Evolutionary conservation across 1,140 invertebrate genomes (phyloP).

Genomic region (Cyphomyrmex costatus): DNA sequence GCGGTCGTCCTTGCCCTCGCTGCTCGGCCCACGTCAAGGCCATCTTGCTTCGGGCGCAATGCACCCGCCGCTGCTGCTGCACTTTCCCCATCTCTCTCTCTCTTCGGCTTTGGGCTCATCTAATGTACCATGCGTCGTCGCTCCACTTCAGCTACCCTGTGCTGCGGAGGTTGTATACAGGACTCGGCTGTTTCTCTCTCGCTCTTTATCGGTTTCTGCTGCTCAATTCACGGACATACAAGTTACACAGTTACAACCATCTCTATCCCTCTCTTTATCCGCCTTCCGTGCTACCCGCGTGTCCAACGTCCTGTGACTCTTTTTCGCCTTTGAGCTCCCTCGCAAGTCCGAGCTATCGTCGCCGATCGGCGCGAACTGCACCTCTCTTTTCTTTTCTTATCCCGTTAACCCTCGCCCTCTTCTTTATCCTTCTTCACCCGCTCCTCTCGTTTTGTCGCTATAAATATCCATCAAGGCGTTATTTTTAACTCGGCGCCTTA

Average conservation of each 20-base stretch:
- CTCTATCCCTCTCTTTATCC: conserved; percentile 43
- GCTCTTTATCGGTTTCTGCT: background rate
- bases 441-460: conserved; percentile 73
- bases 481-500: conserved; percentile 83
- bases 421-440: conserved; percentile 31
- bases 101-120: conserved; percentile 1
- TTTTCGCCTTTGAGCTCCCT: conserved; percentile 37
- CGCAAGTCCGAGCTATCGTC: conserved; percentile 47
- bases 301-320: conserved; percentile 32
- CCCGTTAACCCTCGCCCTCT: conserved; percentile 54
- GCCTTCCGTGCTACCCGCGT: conserved; percentile 51
- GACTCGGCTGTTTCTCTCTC: conserved; percentile 20
- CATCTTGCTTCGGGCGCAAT: conserved; percentile 84
- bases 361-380: conserved; percentile 39
- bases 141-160: conserved; percentile 67
- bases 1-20: conserved; percentile 87
- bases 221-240: conserved; percentile 26
- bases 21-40: conserved; percentile 84
- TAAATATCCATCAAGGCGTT: conserved; percentile 83
- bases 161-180: conserved; percentile 21
- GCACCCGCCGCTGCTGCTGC: conserved; percentile 78
- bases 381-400: conserved; percentile 59
- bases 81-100: conserved; percentile 43
- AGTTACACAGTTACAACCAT: conserved; percentile 63
- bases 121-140: conserved; percentile 56